Evolutionary conservation across 2,888 invertebrate species (phyloP).

Genomic region (Drosophila differens): DNA sequence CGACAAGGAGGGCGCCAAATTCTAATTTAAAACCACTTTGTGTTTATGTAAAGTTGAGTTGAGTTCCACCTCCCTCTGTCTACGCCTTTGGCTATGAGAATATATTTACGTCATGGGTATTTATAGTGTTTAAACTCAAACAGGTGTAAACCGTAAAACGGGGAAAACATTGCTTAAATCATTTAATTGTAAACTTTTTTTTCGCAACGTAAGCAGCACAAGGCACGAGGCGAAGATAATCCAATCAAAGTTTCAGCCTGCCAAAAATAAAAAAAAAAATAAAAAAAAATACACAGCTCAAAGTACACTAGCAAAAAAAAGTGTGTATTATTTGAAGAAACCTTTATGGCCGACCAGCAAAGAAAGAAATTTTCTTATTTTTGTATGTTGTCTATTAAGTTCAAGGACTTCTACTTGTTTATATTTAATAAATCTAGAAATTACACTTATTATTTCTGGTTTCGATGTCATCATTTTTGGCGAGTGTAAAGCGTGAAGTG

Average conservation of each 20-base stretch:
- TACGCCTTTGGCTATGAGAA: neutral
- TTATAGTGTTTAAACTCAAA: constrained; percentile 79
- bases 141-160: constrained; percentile 79
- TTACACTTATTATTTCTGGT: neutral
- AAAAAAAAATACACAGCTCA: neutral
- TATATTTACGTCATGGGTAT: constrained; percentile 71
- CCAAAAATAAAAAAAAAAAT: neutral
- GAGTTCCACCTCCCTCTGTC: neutral
- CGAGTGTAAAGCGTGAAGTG: constrained; percentile 8
- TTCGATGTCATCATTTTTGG: neutral
- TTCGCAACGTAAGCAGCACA: constrained; percentile 53
- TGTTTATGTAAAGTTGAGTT: neutral
- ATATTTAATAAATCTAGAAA: neutral
- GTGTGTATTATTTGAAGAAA: neutral
- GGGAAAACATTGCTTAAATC: constrained; percentile 80
- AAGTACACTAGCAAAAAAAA: constrained; percentile 1
- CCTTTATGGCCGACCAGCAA: neutral
- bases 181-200: constrained; percentile 77
- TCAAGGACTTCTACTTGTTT: neutral
- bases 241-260: constrained; percentile 26
- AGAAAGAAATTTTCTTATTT: neutral
- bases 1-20: neutral
- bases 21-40: neutral
- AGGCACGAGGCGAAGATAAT: constrained; percentile 26
- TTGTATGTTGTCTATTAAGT: neutral